These are phyloP conservation scores for Gallinago undulata DNA, from an alignment of 2,113 vertebrate genomes.

Conservation along the genomic window DNA sequence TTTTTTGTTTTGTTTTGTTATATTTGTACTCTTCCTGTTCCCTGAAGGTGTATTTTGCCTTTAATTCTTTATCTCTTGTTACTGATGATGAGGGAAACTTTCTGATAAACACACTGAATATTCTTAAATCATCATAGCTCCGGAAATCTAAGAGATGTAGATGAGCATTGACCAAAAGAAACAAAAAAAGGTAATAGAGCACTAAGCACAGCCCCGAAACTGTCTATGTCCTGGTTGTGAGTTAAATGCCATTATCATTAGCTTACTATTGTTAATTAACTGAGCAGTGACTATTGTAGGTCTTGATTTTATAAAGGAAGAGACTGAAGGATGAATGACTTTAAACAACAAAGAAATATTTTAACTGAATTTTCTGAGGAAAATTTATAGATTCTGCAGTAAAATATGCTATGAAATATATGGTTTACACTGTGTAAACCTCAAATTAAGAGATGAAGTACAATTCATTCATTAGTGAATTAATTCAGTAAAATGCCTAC, in stretches of 20 bases:
- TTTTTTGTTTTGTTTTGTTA: background rate
- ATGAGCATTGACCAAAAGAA: conserved; percentile 52
- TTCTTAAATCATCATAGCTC: conserved; percentile 40
- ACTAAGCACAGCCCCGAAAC: conserved; percentile 7
- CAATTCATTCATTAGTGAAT: background rate
- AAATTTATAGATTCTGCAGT: conserved; percentile 10
- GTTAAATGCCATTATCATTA: conserved; percentile 43
- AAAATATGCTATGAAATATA: background rate
- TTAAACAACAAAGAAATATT: conserved; percentile 10
- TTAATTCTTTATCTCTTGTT: conserved; percentile 52
- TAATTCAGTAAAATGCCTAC: background rate
- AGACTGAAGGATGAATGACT: background rate
- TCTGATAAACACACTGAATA: conserved; percentile 26
- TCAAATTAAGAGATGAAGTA: background rate
- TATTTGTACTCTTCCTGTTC: background rate
- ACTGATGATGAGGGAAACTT: conserved; percentile 33
- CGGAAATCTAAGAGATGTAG: conserved; percentile 11
- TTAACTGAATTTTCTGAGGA: conserved; percentile 38
- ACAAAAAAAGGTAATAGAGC: conserved; percentile 15
- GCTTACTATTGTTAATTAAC: conserved; percentile 51
- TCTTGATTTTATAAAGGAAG: background rate
- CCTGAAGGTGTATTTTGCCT: conserved; percentile 22
- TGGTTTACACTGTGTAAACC: background rate
- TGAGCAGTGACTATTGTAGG: conserved; percentile 30
- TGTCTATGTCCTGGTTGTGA: conserved; percentile 34